phyloP scores from a whole-genome alignment of 1,140 invertebrate genomes.

The Drosophila quadrilineata region DNA sequence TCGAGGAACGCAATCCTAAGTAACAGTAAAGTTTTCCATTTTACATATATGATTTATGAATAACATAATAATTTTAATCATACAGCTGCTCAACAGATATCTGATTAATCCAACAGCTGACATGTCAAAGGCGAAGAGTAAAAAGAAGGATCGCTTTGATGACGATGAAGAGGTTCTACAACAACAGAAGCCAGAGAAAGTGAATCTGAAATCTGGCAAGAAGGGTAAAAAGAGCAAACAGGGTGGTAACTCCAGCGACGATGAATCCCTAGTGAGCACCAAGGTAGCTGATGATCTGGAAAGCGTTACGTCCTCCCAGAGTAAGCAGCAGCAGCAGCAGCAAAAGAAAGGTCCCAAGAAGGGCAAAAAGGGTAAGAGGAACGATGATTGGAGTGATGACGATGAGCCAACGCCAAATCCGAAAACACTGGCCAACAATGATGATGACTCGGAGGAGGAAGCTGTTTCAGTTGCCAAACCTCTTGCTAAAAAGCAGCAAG shows the following conservation, averaged over 20 bases:
- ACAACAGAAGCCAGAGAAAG: slow-evolving; percentile 79
- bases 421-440: slow-evolving; percentile 1
- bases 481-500: slow-evolving; percentile 58
- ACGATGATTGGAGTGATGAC: slow-evolving; percentile 74
- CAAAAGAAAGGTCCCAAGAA: slow-evolving; percentile 58
- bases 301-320: slow-evolving; percentile 82
- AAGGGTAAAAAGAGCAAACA: slow-evolving; percentile 74
- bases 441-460: slow-evolving; percentile 77
- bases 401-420: slow-evolving; percentile 56
- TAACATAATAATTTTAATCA: no score
- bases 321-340: slow-evolving; percentile 82
- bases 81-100: no score
- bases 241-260: slow-evolving; percentile 61
- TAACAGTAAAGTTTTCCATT: no score
- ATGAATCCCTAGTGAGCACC: slow-evolving; percentile 42
- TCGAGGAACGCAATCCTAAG: no score
- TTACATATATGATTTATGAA: no score
- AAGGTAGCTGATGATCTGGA: slow-evolving; percentile 82
- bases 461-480: slow-evolving; percentile 62
- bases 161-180: slow-evolving; percentile 85
- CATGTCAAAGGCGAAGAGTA: slow-evolving; percentile 84
- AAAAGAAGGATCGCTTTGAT: slow-evolving; percentile 84
- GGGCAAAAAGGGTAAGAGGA: slow-evolving; percentile 70
- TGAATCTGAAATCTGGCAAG: slow-evolving; percentile 44
- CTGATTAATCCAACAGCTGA: background rate